Conservation (phyloP, 1,140 invertebrate species). For the Hylaeus anthracinus region DNA sequence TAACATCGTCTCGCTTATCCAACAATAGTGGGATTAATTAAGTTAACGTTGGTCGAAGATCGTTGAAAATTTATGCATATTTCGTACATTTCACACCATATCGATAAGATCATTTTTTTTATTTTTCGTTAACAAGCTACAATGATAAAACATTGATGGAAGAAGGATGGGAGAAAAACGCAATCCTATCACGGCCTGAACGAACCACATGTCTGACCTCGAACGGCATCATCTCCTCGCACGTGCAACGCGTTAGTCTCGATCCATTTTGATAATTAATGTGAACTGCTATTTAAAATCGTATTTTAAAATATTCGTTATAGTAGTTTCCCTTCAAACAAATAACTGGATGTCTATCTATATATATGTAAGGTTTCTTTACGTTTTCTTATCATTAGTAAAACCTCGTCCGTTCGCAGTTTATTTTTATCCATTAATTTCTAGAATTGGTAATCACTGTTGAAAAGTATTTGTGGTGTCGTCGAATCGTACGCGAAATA, state of each 20-base stretch:
- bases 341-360: slow-evolving; percentile 7
- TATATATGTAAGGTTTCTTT: slow-evolving; percentile 21
- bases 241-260: slow-evolving; percentile 38
- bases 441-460: slow-evolving; percentile 8
- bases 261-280: slow-evolving; percentile 41
- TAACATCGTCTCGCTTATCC: slow-evolving; percentile 44
- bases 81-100: slow-evolving; percentile 49
- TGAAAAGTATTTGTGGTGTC: slow-evolving; percentile 3
- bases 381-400: slow-evolving; percentile 22
- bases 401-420: slow-evolving; percentile 37
- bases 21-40: slow-evolving; percentile 54
- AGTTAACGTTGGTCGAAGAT: slow-evolving; percentile 69
- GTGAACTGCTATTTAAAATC: slow-evolving; percentile 15
- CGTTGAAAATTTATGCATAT: slow-evolving; percentile 66
- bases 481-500: slow-evolving; percentile 37
- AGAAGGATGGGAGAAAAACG: slow-evolving; percentile 53
- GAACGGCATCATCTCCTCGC: slow-evolving; percentile 27
- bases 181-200: slow-evolving; percentile 64
- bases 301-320: slow-evolving; percentile 18
- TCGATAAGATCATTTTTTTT: slow-evolving; percentile 37
- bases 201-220: slow-evolving; percentile 63
- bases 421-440: slow-evolving; percentile 11
- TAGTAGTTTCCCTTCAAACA: not conserved
- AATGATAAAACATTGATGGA: slow-evolving; percentile 71
- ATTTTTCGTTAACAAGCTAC: slow-evolving; percentile 66